Base-by-base conservation (phyloP, 64 coral and sea anemone genomes). In the Pachyseris speciosa region DNA sequence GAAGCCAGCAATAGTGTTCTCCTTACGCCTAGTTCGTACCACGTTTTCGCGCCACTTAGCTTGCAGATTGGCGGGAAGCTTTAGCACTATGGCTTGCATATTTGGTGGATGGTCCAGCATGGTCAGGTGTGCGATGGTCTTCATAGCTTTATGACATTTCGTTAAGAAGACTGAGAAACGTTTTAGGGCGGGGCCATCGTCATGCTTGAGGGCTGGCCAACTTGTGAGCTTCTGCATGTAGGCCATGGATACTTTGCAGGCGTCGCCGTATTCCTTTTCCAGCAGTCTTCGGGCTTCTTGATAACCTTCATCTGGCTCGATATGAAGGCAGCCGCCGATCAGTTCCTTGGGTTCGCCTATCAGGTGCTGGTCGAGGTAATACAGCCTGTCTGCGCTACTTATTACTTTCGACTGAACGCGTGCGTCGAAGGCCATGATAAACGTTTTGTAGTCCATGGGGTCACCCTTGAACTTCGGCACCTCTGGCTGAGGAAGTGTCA, bases 361-460 rank as follows among this genome's bases (percentile, higher is more conserved):
- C 1, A 85, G 83, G 49, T 85, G 83, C 30, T 85, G 83, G 11
- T 68, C 20, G 4, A 78, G 70, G n/a, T 81, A 90, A 16, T 85
- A 86, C 1, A 92, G 9, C 9, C 25, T 40, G 50, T 92, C 90
- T 40, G 90, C 70, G 22, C 32, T 78, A 2, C 33, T 67, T 2
- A 10, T 16, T 0, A 30, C 74, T 67, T 9, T 92, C 15, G 71
- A 10, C 39, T n/a, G n/a, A 7, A 92, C 51, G 19, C 83, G 58
- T 3, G 80, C 49, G 63, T 92, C 69, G 19, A 92, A 78, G 7
- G 87, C 87, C 17, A 79, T 89, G 3, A 90, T 10, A 38, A 86
- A 77, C 0, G 90, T 27, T 40, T 83, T 71, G 28, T 25, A 81
- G 2, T 90, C 68, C 0, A 40, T 68, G 0, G 37, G 75, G 24